Base-by-base conservation (phyloP, 2,888 invertebrate genomes). In the Nemoura dubitans region DNA sequence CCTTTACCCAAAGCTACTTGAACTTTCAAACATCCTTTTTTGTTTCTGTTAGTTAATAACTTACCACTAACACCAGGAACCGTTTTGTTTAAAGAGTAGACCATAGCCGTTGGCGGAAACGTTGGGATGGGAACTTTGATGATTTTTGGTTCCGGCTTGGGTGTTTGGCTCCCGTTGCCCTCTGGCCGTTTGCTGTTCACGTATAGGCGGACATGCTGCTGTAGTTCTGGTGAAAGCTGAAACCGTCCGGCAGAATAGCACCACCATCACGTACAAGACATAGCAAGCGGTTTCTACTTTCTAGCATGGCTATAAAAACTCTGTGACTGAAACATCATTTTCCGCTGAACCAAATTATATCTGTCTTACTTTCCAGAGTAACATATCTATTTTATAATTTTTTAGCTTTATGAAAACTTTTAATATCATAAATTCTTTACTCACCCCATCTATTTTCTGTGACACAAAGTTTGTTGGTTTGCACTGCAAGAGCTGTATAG, bases 381-480 rank as follows among this genome's bases (percentile, higher is more conserved):
- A n/a, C n/a, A n/a, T n/a, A n/a, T n/a, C n/a, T n/a, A n/a, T n/a
- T n/a, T n/a, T n/a, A n/a, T n/a, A n/a, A n/a, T 10, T 36, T 36
- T 6, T 10, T 36, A 36, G 10, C 36, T 36, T 36, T 10, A 10
- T 10, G 3, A 36, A 36, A 36, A 36, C 36, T 36, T 36, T 36
- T 10, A 36, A 3, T 36, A 36, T 6, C 10, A 36, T 36, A 6
- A 10, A 36, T 36, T 36, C 36, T 25, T 88, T 89, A 94, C 95
- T 95, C 93, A 97, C 97, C 92, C 95, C 95, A 91, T 97, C 97
- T 90, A 97, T 94, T 92, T 96, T 97, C 90, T 98, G 98, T 81
- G 97, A 95, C 88, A 98, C 96, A 93, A 98, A 98, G 92, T 97
- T 97, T 89, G 97, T 96, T 89, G 98, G 98, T 91, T 98, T 98